These are phyloP conservation scores for Mungos mungo DNA, from an alignment of 2,113 vertebrate species.

Conservation along the genomic window DNA sequence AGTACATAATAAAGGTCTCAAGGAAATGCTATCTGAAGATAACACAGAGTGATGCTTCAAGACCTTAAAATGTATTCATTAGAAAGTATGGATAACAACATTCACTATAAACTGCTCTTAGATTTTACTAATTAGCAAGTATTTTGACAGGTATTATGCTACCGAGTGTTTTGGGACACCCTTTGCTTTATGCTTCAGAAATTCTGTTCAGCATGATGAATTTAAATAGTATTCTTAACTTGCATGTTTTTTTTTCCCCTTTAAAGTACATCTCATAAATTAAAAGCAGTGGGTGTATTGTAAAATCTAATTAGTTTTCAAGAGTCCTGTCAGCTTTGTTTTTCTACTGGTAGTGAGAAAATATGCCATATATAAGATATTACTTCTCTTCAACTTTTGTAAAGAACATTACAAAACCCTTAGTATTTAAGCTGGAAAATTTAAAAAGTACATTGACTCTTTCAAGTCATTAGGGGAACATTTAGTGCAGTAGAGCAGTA, in stretches of 20 bases:
- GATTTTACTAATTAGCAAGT: slow-evolving; percentile 64
- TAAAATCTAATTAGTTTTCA: slow-evolving; percentile 54
- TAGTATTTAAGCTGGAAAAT: slow-evolving; percentile 9
- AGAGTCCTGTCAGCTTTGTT: slow-evolving; percentile 42
- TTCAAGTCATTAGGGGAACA: slow-evolving; percentile 61
- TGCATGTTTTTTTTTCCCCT: slow-evolving; percentile 42
- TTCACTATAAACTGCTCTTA: not conserved
- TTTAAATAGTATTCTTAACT: slow-evolving; percentile 59
- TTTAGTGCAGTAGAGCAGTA: slow-evolving; percentile 54
- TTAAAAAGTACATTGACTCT: slow-evolving; percentile 36
- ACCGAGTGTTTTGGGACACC: slow-evolving; percentile 53
- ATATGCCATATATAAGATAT: not conserved
- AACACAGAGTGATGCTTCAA: not conserved
- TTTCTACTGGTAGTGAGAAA: slow-evolving; percentile 33
- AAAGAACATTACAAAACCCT: slow-evolving; percentile 32
- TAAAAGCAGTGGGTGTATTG: slow-evolving; percentile 51
- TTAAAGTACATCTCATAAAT: slow-evolving; percentile 58
- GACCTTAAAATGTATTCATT: not conserved
- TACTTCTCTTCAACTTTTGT: not conserved
- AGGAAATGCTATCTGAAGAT: not conserved
- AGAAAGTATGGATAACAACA: not conserved
- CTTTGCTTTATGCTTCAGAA: slow-evolving; percentile 57
- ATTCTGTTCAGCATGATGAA: slow-evolving; percentile 54
- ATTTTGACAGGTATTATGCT: slow-evolving; percentile 62
- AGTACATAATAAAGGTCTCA: not conserved